A percentile compares a stretch with the other conserved stretches of the same genome.
These are phyloP conservation scores for Heliconius charithonia DNA, from an alignment of 2,888 invertebrate species.

Conservation along the genomic window DNA sequence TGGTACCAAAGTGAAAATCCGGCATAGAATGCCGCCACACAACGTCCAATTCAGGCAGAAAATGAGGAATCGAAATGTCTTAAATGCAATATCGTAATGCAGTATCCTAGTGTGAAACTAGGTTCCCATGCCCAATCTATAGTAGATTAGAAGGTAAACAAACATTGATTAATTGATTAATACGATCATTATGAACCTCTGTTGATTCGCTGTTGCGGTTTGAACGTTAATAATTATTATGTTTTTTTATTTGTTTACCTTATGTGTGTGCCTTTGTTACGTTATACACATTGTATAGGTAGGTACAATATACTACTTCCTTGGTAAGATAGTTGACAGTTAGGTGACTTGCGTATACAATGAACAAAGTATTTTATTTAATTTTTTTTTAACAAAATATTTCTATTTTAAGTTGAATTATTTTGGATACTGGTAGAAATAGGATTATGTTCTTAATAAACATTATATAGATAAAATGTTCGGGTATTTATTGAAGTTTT, in stretches of 20 bases:
- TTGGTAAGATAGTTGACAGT: conserved; percentile 6
- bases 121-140: no score
- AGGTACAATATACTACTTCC: no score
- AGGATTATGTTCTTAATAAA: neutral
- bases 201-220: conserved; percentile 26
- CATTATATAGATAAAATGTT: neutral
- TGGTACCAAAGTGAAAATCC: no score
- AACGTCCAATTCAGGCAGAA: no score
- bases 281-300: neutral
- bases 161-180: conserved; percentile 26
- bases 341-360: neutral
- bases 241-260: conserved; percentile 37
- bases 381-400: neutral
- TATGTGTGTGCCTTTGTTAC: conserved; percentile 18
- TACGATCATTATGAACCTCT: conserved; percentile 2
- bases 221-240: conserved; percentile 30
- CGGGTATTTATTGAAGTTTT: neutral
- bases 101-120: no score
- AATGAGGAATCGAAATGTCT: no score
- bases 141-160: no score
- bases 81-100: no score
- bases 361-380: neutral
- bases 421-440: no score
- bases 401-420: neutral
- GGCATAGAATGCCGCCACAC: no score